Conservation (phyloP, 1,140 invertebrate species). For the Pteromalus puparum region DNA sequence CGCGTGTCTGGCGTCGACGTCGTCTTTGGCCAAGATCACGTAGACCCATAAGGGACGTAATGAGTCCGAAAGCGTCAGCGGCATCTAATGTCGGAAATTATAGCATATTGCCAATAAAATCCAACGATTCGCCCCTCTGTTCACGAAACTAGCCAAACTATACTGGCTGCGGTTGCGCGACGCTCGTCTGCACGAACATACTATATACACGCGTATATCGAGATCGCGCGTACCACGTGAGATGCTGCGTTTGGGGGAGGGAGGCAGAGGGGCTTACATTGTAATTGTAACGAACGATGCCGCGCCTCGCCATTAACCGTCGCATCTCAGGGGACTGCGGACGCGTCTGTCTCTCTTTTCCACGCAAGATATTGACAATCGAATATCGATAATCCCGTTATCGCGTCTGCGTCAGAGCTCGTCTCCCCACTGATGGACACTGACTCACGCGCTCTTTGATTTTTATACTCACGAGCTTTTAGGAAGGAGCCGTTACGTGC, state of each 20-base stretch:
- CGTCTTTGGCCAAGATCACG: slow-evolving; percentile 68
- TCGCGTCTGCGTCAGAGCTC: slow-evolving; percentile 54
- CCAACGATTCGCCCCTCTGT: slow-evolving; percentile 57
- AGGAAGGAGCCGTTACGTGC: neutral
- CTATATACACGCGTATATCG: neutral
- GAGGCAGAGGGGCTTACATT: slow-evolving; percentile 62
- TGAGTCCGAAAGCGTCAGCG: slow-evolving; percentile 74
- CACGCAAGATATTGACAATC: slow-evolving; percentile 67
- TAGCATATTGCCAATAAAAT: slow-evolving; percentile 77
- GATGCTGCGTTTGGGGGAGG: slow-evolving; percentile 47
- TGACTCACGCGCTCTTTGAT: neutral
- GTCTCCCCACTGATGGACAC: slow-evolving; percentile 39
- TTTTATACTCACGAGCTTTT: neutral
- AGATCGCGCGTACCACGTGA: neutral
- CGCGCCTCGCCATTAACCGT: slow-evolving; percentile 69
- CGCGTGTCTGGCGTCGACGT: slow-evolving; percentile 30
- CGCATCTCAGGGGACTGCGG: slow-evolving; percentile 63
- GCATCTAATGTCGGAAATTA: slow-evolving; percentile 76
- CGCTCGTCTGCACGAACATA: neutral
- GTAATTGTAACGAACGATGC: slow-evolving; percentile 72
- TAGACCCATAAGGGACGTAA: slow-evolving; percentile 69
- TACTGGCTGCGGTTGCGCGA: neutral
- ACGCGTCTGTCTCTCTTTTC: neutral
- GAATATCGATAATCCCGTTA: slow-evolving; percentile 64
- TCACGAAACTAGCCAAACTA: slow-evolving; percentile 22